Evolutionary conservation across 2,113 vertebrate species (phyloP).

Genomic region (Phalacrocorax brasilianus): DNA sequence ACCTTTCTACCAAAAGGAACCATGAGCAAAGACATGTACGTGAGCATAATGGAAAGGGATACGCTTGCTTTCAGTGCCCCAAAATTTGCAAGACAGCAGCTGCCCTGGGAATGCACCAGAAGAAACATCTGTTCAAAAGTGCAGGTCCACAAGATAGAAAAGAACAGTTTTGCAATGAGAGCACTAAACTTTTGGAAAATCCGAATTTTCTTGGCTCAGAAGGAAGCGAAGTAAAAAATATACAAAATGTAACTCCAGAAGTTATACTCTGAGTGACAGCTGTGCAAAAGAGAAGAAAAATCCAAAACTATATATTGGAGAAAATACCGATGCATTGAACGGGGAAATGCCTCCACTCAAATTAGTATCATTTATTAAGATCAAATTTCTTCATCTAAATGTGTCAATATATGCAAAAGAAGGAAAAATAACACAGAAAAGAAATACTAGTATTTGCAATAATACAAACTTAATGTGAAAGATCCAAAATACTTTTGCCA

Average conservation of each 20-base stretch:
- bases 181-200: constrained; percentile 43
- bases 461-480: constrained; percentile 41
- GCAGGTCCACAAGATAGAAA: constrained; percentile 45
- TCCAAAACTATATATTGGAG: not conserved
- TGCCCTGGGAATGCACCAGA: constrained; percentile 83
- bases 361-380: constrained; percentile 29
- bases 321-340: constrained; percentile 35
- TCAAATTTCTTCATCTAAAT: constrained; percentile 31
- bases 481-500: constrained; percentile 53
- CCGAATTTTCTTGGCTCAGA: constrained; percentile 53
- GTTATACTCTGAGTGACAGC: constrained; percentile 52
- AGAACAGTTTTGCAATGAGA: constrained; percentile 60
- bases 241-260: constrained; percentile 27
- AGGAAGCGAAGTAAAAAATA: constrained; percentile 47
- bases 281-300: not conserved
- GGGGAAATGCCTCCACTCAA: not conserved
- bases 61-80: constrained; percentile 80
- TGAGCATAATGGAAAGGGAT: constrained; percentile 79
- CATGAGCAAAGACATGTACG: constrained; percentile 91
- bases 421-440: not conserved
- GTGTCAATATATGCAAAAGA: constrained; percentile 48
- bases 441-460: constrained; percentile 30
- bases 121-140: constrained; percentile 83
- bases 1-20: constrained; percentile 94
- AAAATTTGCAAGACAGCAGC: constrained; percentile 87